Evolutionary conservation across 2,113 vertebrate species (phyloP).

Genomic region (Cnemophilus loriae): DNA sequence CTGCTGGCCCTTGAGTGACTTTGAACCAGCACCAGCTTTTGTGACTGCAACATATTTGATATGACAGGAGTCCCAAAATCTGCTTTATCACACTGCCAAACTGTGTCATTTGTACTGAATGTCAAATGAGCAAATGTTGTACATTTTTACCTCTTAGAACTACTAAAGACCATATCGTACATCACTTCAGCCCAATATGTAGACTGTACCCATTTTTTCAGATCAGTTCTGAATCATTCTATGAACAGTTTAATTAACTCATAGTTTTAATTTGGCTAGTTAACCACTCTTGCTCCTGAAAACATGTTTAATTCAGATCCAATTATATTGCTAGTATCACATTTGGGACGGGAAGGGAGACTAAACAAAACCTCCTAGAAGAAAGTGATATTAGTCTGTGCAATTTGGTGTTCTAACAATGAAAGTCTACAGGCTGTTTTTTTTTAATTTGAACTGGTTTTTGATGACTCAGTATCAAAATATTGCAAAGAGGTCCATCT

Average conservation of each 20-base stretch:
- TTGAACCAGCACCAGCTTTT: background rate
- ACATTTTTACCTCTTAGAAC: background rate
- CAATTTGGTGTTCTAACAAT: background rate
- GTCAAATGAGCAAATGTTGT: background rate
- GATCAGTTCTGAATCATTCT: background rate
- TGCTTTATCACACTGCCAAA: background rate
- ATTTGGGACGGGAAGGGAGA: background rate
- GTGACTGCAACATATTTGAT: background rate
- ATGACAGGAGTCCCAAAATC: background rate
- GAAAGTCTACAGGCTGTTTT: background rate
- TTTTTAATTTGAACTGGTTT: background rate
- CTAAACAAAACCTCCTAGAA: background rate
- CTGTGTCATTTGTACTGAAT: background rate
- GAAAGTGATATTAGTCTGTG: background rate
- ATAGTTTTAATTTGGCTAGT: background rate
- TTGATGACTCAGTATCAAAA: background rate
- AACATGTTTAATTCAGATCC: background rate
- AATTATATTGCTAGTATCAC: background rate
- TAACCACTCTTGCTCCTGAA: background rate
- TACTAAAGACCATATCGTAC: background rate
- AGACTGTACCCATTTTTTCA: background rate
- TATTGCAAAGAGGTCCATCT: background rate
- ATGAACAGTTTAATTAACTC: background rate
- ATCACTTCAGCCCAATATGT: background rate
- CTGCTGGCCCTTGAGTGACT: background rate